Conservation (phyloP, 2,113 vertebrate species). For the Montifringilla adamsi region DNA sequence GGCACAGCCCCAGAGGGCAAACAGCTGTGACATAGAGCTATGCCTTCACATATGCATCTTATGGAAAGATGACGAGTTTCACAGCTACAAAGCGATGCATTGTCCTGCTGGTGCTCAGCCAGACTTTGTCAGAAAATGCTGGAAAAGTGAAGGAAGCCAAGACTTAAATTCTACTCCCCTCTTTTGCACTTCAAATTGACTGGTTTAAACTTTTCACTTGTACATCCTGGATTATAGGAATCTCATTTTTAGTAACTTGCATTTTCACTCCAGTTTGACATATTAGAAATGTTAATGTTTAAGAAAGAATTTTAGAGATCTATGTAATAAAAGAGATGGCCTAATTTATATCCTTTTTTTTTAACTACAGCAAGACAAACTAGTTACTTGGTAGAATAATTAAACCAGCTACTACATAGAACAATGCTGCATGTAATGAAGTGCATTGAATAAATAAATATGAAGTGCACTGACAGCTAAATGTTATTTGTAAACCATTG, state of each 20-base stretch:
- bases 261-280: background rate
- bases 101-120: background rate
- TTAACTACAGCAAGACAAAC: background rate
- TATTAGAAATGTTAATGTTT: background rate
- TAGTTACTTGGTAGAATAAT: background rate
- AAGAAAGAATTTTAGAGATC: background rate
- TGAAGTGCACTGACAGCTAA: background rate
- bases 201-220: background rate
- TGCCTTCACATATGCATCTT: background rate
- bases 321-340: background rate
- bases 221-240: background rate
- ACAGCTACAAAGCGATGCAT: background rate
- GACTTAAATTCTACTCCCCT: background rate
- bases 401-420: background rate
- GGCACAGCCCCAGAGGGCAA: background rate
- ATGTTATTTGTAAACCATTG: background rate
- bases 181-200: background rate
- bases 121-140: background rate
- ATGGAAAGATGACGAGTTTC: background rate
- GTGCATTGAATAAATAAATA: background rate
- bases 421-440: background rate
- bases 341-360: background rate
- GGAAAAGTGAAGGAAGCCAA: background rate
- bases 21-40: background rate
- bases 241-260: background rate